These are phyloP conservation scores for Lottia gigantea DNA, from an alignment of 2,888 invertebrate species.

Conservation along the genomic window DNA sequence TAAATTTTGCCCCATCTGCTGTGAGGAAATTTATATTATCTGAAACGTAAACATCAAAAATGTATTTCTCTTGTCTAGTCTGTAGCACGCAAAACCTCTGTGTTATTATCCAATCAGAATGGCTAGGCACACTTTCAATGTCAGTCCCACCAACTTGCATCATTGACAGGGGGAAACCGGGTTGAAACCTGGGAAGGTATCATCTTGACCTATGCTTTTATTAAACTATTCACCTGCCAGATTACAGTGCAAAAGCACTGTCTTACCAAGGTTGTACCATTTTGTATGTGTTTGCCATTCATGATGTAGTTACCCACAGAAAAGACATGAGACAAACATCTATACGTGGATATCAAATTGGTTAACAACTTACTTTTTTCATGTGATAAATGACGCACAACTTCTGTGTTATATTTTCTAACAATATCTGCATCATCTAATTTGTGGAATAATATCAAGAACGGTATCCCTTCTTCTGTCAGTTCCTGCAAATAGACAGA, in stretches of 20 bases:
- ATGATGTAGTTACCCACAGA: too few relatives aligned
- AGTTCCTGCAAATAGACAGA: constrained; percentile 74
- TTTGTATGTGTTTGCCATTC: too few relatives aligned
- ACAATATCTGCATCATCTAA: constrained; percentile 85
- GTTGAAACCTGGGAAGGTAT: too few relatives aligned
- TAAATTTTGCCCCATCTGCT: constrained; percentile 95
- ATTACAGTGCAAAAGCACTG: too few relatives aligned
- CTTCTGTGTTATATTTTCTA: constrained; percentile 85
- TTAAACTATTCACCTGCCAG: too few relatives aligned
- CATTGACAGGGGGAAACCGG: too few relatives aligned
- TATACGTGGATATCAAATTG: neutral
- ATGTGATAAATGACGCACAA: constrained; percentile 78
- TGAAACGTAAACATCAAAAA: constrained; percentile 66
- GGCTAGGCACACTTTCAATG: too few relatives aligned
- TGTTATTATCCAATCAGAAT: too few relatives aligned
- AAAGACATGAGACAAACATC: neutral
- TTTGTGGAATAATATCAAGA: constrained; percentile 94
- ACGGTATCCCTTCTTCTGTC: constrained; percentile 97
- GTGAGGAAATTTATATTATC: constrained; percentile 95
- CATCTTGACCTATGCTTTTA: too few relatives aligned
- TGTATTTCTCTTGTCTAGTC: too few relatives aligned
- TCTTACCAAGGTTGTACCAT: neutral
- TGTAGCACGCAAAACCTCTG: too few relatives aligned
- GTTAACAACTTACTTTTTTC: constrained; percentile 86
- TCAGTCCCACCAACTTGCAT: too few relatives aligned